These are phyloP conservation scores for Sakesphorus luctuosus DNA, from an alignment of 2,113 vertebrate genomes.

Conservation along the genomic window DNA sequence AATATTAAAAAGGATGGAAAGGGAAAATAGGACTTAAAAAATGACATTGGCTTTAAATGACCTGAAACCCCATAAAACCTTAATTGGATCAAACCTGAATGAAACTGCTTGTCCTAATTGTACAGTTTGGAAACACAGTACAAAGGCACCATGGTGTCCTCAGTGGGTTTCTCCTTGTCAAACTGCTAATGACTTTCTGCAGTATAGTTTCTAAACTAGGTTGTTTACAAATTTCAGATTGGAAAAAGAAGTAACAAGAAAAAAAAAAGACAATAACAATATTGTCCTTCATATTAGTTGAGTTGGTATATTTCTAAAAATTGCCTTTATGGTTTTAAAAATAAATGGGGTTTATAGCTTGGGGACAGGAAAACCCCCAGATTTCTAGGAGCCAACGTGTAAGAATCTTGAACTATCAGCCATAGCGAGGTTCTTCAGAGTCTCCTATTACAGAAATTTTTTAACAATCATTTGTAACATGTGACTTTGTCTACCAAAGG, in stretches of 20 bases:
- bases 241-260: neutral
- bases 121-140: neutral
- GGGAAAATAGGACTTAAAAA: neutral
- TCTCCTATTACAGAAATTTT: neutral
- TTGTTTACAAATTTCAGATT: neutral
- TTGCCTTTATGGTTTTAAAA: neutral
- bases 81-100: neutral
- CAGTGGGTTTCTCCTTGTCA: neutral
- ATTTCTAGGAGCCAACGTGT: neutral
- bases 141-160: neutral
- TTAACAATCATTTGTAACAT: neutral
- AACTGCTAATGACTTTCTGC: neutral
- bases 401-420: neutral
- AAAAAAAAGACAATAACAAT: neutral
- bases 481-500: neutral
- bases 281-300: neutral
- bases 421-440: neutral
- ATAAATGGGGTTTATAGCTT: rapidly evolving
- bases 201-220: neutral
- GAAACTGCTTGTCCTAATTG: neutral
- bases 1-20: neutral
- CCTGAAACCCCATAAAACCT: neutral
- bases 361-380: neutral
- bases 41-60: neutral
- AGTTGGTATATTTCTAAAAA: neutral